Conservation (phyloP, 2,113 vertebrate species). For the Syngnathus typhle region DNA sequence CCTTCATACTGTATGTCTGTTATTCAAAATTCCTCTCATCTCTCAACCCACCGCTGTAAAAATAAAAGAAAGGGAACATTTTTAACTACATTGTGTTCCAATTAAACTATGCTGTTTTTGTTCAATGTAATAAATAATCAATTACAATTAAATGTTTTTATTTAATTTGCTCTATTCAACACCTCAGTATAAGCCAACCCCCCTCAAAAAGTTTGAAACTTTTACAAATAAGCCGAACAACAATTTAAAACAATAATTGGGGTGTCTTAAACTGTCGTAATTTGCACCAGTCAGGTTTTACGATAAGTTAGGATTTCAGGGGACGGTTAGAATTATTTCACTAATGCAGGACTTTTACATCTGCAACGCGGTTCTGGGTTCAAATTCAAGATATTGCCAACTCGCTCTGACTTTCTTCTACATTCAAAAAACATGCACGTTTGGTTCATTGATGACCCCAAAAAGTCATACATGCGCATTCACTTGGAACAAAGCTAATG, state of each 20-base stretch:
- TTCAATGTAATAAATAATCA: neutral
- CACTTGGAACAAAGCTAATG: neutral
- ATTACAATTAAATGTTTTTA: neutral
- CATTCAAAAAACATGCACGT: neutral
- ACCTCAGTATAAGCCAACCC: neutral
- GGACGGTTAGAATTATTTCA: neutral
- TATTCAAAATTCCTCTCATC: constrained; percentile 19
- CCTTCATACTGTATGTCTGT: constrained; percentile 22
- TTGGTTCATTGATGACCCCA: neutral
- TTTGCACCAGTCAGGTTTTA: too few relatives aligned
- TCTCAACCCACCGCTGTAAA: neutral
- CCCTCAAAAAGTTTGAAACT: too few relatives aligned
- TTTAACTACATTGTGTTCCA: neutral
- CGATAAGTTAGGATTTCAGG: neutral
- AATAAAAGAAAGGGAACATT: constrained; percentile 10
- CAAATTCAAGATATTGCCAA: too few relatives aligned
- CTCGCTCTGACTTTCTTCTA: neutral
- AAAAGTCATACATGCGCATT: neutral
- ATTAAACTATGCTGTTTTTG: neutral
- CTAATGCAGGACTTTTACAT: too few relatives aligned
- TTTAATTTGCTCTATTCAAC: neutral
- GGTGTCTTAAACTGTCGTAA: too few relatives aligned
- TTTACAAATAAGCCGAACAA: too few relatives aligned
- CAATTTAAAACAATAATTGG: too few relatives aligned
- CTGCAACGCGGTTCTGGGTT: neutral